Evolutionary conservation across 2,888 invertebrate species (phyloP), one percentile per base, ranked within the genome.

Genomic region (Plagodis dolabraria): DNA sequence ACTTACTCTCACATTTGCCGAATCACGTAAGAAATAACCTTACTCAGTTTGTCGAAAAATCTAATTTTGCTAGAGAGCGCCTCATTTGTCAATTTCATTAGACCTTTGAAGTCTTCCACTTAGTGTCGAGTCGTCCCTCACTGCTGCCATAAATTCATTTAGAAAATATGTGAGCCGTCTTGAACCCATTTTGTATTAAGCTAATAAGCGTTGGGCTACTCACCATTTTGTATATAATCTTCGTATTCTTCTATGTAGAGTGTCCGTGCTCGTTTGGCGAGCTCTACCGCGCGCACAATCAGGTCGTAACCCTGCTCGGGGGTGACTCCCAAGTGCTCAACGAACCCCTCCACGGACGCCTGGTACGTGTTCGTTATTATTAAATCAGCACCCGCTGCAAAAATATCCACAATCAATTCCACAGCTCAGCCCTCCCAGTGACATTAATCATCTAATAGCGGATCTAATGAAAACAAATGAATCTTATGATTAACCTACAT

Each of bases 351-450:
- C 57, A 96, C 92, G 54, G 96, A 96, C 6, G 97, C 96, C 90
- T 99, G 98, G 87, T 98, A 99, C 46, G 97, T 97, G 76, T 97
- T 96, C 43, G 98, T 98, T 78, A 96, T 95, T 72, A 99, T 95
- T 62, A 98, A 89, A 78, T 98, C 96, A 44, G 98, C 96, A 22
- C 98, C 98, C 79, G 97, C 97, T 95, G 91, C 71, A 86, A 94
- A 76, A 71, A 62, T 54, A 60, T 46, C 56, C 57, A 68, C 63
- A 68, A 69, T 74, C 65, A 72, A 69, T 69, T 67, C 47, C 42
- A 54, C 47, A 48, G 53, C 61, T 60, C 60, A 11, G 53, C 22
- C 56, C 22, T 22, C 35, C 51, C 53, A 53, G 59, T 71, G 72
- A 69, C 77, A 82, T 80, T 77, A 74, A 82, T 82, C 79, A 80